phyloP scores from a whole-genome alignment of 2,797 vertebrate genomes.

The Scyliorhinus canicula region DNA sequence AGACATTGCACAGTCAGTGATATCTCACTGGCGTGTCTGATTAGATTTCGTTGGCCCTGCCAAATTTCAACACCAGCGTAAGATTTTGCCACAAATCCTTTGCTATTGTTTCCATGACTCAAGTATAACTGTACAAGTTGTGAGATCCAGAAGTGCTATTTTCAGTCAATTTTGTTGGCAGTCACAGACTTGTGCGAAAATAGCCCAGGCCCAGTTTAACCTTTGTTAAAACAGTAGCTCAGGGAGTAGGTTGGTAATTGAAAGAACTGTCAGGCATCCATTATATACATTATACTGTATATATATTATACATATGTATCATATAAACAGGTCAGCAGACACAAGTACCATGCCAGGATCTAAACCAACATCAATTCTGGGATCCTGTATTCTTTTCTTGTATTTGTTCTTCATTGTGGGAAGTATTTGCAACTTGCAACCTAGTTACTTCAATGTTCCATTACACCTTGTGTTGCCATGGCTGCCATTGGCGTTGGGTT shows the following conservation, averaged over 20 bases:
- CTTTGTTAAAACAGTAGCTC: constrained; percentile 23
- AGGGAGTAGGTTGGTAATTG: constrained; percentile 19
- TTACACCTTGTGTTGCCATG: too few species aligned
- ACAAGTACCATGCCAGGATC: not conserved
- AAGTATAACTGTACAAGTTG: not conserved
- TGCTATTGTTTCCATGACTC: not conserved
- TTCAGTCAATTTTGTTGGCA: constrained; percentile 18
- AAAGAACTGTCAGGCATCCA: not conserved
- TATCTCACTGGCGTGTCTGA: not conserved
- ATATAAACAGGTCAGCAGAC: not conserved
- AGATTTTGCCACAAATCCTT: not conserved
- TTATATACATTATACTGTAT: too few species aligned
- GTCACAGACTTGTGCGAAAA: not conserved
- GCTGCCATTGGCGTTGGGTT: not conserved
- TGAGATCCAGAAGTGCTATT: not conserved
- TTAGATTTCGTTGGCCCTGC: not conserved
- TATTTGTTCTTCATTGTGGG: not conserved
- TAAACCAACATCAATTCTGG: not conserved
- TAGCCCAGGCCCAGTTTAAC: constrained; percentile 25
- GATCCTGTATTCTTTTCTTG: not conserved
- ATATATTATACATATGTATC: too few species aligned
- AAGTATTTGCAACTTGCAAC: not conserved
- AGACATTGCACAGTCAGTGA: not conserved
- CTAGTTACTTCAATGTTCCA: not conserved
- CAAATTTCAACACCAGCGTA: not conserved